Percentiles rank a stretch among this genome's conserved stretches.
Evolutionary conservation across 2,888 invertebrate species (phyloP).

Genomic region (Quadroppia sp.): DNA sequence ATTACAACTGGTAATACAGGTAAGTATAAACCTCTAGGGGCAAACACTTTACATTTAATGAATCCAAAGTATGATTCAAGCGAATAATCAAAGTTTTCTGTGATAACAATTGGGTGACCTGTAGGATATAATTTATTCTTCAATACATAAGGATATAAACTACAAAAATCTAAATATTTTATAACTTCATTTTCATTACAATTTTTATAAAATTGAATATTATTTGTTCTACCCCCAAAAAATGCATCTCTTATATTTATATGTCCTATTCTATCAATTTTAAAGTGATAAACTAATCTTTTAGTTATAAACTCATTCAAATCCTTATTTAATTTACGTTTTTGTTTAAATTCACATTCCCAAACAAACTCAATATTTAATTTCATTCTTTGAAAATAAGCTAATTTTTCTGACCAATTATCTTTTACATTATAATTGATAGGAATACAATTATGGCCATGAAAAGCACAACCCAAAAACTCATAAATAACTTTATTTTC

Average conservation of each 20-base stretch:
- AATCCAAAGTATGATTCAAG: neutral
- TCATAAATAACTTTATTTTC: neutral
- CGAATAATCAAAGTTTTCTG: neutral
- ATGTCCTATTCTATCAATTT: too few species aligned
- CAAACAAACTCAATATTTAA: too few species aligned
- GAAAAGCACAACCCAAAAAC: neutral
- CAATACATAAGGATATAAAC: neutral
- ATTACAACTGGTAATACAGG: neutral
- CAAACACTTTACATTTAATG: neutral
- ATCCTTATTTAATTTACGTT: too few species aligned
- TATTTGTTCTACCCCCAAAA: conserved; percentile 5
- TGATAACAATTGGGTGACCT: neutral
- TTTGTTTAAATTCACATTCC: too few species aligned
- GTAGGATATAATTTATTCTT: neutral
- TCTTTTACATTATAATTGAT: too few species aligned
- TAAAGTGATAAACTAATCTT: too few species aligned
- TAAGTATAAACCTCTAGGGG: neutral
- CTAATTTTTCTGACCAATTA: too few species aligned
- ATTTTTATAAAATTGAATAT: neutral
- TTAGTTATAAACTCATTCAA: too few species aligned
- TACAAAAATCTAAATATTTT: neutral
- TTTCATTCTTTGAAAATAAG: too few species aligned
- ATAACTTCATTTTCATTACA: neutral
- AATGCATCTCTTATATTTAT: neutral
- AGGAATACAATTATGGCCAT: neutral